phyloP scores from a whole-genome alignment of 2,113 vertebrate species.

The Triplophysa tibetana region DNA sequence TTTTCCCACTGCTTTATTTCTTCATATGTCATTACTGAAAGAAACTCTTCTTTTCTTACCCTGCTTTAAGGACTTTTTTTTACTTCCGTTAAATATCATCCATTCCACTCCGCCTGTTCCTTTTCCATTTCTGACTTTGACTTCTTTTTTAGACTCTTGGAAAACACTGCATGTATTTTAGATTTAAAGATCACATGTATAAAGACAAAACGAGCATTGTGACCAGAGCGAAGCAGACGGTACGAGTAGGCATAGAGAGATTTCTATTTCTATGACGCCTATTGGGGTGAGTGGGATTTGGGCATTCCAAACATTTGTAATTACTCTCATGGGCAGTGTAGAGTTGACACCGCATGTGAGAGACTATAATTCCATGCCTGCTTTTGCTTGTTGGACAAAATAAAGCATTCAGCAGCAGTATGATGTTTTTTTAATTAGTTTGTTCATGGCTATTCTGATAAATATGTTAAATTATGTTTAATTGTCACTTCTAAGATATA shows the following conservation, averaged over 20 bases:
- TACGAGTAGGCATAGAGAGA: slow-evolving; percentile 1
- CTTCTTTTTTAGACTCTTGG: background rate
- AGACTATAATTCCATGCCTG: background rate
- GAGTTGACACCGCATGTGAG: slow-evolving; percentile 1
- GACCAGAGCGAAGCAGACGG: slow-evolving; percentile 6
- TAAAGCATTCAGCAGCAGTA: too few relatives aligned
- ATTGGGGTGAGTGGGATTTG: background rate
- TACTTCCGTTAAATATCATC: slow-evolving; percentile 13
- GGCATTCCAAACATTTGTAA: slow-evolving; percentile 23
- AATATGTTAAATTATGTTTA: too few relatives aligned
- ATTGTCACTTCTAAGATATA: too few relatives aligned
- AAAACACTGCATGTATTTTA: background rate
- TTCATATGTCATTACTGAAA: background rate
- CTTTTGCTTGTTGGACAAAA: too few relatives aligned
- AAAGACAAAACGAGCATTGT: slow-evolving; percentile 46
- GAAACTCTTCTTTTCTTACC: background rate
- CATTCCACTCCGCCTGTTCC: background rate
- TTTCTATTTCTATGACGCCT: background rate
- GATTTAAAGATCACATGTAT: slow-evolving; percentile 3
- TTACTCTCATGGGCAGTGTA: background rate
- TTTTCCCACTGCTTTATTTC: slow-evolving; percentile 6
- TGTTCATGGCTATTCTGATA: too few relatives aligned
- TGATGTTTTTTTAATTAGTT: too few relatives aligned
- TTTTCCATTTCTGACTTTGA: slow-evolving; percentile 3
- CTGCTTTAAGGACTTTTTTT: slow-evolving; percentile 1